Evolutionary conservation across 2,797 vertebrate species (phyloP).

Genomic region (Hapalemur alaotrensis): DNA sequence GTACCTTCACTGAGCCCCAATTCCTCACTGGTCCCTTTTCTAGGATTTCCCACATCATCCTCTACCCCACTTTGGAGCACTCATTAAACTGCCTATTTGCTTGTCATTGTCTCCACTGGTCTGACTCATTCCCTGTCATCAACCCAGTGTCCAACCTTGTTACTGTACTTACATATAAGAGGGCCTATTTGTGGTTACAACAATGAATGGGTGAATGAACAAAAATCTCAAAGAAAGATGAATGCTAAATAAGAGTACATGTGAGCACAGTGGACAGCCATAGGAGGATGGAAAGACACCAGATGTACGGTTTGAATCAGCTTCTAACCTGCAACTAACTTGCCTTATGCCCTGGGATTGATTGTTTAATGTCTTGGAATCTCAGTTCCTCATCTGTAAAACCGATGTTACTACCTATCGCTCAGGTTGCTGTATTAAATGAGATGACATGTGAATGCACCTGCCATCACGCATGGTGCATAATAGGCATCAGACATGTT

Average conservation of each 20-base stretch:
- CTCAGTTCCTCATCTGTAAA: conserved; percentile 17
- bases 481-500: conserved; percentile 10
- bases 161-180: not conserved
- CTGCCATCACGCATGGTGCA: not conserved
- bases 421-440: conserved; percentile 32
- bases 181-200: not conserved
- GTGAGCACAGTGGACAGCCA: not conserved
- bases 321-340: not conserved
- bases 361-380: not conserved
- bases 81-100: not conserved
- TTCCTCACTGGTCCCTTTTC: not conserved
- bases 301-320: not conserved
- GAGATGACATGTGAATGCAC: not conserved
- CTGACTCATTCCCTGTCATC: not conserved
- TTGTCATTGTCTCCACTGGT: not conserved
- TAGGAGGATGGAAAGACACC: not conserved
- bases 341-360: not conserved
- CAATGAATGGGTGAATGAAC: not conserved
- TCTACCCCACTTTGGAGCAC: not conserved
- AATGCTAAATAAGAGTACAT: not conserved
- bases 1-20: not conserved
- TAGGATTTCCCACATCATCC: not conserved
- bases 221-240: not conserved
- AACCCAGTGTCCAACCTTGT: not conserved
- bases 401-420: not conserved